Evolutionary conservation across 2,797 vertebrate species (phyloP), one percentile per base, ranked within the genome.

Genomic region (Smutsia temminckii): DNA sequence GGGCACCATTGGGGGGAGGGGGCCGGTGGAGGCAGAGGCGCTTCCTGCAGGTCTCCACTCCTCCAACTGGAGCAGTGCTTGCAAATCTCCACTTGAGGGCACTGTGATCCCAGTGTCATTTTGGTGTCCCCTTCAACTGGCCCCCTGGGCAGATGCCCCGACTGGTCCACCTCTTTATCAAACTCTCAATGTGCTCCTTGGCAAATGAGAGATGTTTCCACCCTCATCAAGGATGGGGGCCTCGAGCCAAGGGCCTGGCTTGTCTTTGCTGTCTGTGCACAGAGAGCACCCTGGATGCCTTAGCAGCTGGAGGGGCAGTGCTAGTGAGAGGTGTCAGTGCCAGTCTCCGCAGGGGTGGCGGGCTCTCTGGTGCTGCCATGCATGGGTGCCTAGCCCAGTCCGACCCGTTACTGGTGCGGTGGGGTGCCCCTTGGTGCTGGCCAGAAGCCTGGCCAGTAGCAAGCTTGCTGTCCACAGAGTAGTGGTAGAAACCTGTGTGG

Each of bases 291-390:
- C 6, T 0, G 11, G 10, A 14, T 2, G 46, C 51, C 37, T 40
- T 3, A 27, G 49, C 49, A 34, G 0, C 6, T 0, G 18, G 29
- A 37, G 81, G 40, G 21, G 3, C 0, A 0, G 6, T 0, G n/a
- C 20, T 5, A 42, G 69, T 8, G 55, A 18, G 29, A 57, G 7
- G 46, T 32, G 49, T 16, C 2, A 3, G 23, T 32, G 25, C 9
- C 4, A 3, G 1, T 49, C 81, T 69, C 92, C 4, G 42, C 21
- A 34, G 63, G 57, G 6, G 1, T 3, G 4, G 55, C 0, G 2
- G 40, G 29, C 6, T 3, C 51, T 69, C 71, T 11, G 8, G 46
- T 29, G 57, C 61, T 1, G 5, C 40, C 71, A 0, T 0, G 16
- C 0, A 6, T 5, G 1, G 27, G 11, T 1, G 6, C 46, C 3